Percentiles rank a stretch among this genome's conserved stretches.
These are phyloP conservation scores for Botrylloides violaceus DNA, from an alignment of 23 tunicate genomes.

Conservation along the genomic window DNA sequence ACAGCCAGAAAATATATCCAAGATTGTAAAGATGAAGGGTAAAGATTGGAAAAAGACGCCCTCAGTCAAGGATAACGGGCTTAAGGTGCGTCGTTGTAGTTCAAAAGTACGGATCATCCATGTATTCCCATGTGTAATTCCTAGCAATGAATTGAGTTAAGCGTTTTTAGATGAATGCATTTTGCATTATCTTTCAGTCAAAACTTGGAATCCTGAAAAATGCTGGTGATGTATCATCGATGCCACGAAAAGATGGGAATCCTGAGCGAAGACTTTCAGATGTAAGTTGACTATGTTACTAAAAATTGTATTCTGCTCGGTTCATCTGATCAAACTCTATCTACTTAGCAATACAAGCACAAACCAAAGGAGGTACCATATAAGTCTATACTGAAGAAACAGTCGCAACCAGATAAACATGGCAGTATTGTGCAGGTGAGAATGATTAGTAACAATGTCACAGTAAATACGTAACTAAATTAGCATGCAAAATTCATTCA, in stretches of 20 bases:
- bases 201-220: background rate
- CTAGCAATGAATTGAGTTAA: too few species aligned
- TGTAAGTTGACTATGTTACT: background rate
- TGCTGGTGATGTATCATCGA: background rate
- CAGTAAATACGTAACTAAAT: background rate
- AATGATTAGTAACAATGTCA: background rate
- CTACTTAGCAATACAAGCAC: slow-evolving; percentile 6
- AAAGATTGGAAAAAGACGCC: background rate
- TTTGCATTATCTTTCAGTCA: background rate
- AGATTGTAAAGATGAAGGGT: background rate
- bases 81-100: background rate
- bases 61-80: background rate
- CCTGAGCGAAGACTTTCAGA: background rate
- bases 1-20: background rate
- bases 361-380: slow-evolving; percentile 7
- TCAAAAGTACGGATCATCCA: too few species aligned
- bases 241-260: background rate
- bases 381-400: background rate
- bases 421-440: background rate
- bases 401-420: slow-evolving; percentile 6
- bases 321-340: background rate
- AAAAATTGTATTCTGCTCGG: background rate
- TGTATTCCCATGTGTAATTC: too few species aligned
- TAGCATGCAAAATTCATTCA: background rate
- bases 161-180: too few species aligned